Evolutionary conservation across 2,888 invertebrate genomes (phyloP).

Genomic region (Agrochola lychnidis): DNA sequence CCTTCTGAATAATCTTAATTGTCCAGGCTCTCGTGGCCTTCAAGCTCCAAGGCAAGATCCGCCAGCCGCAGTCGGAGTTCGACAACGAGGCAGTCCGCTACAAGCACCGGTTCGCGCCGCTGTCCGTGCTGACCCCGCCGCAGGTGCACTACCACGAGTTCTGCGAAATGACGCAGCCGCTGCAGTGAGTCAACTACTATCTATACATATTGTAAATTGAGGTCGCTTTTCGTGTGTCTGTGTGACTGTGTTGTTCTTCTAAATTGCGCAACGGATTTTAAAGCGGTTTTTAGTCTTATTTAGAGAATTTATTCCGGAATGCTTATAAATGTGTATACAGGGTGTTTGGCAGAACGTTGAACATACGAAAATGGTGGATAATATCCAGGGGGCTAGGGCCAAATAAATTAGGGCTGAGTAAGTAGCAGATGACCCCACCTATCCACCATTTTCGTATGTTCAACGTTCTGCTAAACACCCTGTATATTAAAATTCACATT

Average conservation of each 20-base stretch:
- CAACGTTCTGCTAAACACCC: too few species aligned
- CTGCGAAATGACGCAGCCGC: constrained; percentile 94
- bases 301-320: not conserved
- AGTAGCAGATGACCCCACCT: too few species aligned
- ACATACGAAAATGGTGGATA: too few species aligned
- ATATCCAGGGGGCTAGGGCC: too few species aligned
- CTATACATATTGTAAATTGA: not conserved
- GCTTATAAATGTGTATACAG: too few species aligned
- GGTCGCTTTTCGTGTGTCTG: not conserved
- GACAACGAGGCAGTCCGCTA: constrained; percentile 98
- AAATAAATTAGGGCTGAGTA: too few species aligned
- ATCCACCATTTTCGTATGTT: too few species aligned
- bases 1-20: not conserved
- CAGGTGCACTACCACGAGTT: constrained; percentile 97
- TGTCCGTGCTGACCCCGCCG: constrained; percentile 96
- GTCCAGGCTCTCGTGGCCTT: constrained; percentile 96
- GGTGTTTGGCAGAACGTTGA: too few species aligned
- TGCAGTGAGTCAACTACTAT: constrained; percentile 82
- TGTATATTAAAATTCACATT: too few species aligned
- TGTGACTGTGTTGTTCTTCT: not conserved
- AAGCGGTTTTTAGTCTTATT: not conserved
- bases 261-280: not conserved
- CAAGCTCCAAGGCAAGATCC: constrained; percentile 96
- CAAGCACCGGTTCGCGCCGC: constrained; percentile 97
- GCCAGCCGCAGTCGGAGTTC: constrained; percentile 96